phyloP scores from a whole-genome alignment of 2,888 invertebrate genomes.

The Meloe dianella region DNA sequence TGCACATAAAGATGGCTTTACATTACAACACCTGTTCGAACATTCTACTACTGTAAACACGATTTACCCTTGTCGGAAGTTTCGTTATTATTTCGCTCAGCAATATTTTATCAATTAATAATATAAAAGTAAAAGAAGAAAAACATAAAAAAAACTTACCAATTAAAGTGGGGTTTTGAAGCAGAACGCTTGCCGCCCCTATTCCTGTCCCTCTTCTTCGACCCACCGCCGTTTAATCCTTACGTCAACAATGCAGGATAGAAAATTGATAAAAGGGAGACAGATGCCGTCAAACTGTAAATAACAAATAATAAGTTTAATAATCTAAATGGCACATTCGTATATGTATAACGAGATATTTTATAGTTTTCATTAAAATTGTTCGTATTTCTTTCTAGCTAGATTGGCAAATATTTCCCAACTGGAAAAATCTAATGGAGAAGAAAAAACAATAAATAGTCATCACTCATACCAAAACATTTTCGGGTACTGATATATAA shows the following conservation, averaged over 20 bases:
- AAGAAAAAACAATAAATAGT: not conserved
- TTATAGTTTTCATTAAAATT: slow-evolving; percentile 50
- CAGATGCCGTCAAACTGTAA: slow-evolving; percentile 40
- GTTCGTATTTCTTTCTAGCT: slow-evolving; percentile 42
- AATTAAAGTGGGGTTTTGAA: not conserved
- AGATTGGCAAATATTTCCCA: slow-evolving; percentile 42
- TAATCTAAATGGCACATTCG: slow-evolving; percentile 41
- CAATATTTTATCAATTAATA: slow-evolving; percentile 6
- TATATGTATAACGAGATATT: slow-evolving; percentile 43
- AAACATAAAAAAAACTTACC: slow-evolving; percentile 1
- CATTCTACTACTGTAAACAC: not conserved
- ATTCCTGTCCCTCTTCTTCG: slow-evolving; percentile 31
- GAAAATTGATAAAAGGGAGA: slow-evolving; percentile 24
- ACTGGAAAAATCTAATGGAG: slow-evolving; percentile 47
- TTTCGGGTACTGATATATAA: slow-evolving; percentile 41
- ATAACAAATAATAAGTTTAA: slow-evolving; percentile 45
- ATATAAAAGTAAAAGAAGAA: too few relatives aligned
- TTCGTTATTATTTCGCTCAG: not conserved
- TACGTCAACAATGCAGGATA: slow-evolving; percentile 21
- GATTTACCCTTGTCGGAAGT: not conserved
- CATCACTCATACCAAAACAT: slow-evolving; percentile 38
- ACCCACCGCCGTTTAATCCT: slow-evolving; percentile 32
- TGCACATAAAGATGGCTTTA: slow-evolving; percentile 7
- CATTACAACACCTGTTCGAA: slow-evolving; percentile 2
- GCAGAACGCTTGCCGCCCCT: slow-evolving; percentile 25